Conservation (phyloP, 2,113 vertebrate genomes). For the Odobenus rosmarus region DNA sequence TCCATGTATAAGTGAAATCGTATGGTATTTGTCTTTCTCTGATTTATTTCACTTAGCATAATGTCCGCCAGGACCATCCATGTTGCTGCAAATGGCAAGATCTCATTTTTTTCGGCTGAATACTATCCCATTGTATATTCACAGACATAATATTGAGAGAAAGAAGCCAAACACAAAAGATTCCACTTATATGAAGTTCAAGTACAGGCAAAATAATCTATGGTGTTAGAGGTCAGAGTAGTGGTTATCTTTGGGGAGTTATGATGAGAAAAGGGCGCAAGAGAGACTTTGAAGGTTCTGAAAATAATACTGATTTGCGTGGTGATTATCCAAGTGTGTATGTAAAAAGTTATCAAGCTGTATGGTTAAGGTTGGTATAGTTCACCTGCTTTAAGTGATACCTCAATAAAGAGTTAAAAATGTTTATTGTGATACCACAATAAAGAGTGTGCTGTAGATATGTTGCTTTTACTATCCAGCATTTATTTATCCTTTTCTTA, state of each 20-base stretch:
- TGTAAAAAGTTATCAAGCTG: background rate
- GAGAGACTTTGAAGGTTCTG: background rate
- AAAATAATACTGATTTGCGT: background rate
- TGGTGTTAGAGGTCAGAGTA: background rate
- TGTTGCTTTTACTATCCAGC: background rate
- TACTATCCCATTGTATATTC: background rate
- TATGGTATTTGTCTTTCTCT: background rate
- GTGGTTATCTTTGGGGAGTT: background rate
- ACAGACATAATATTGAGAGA: background rate
- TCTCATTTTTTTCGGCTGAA: background rate
- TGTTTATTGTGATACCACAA: too few relatives aligned
- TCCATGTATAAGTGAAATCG: background rate
- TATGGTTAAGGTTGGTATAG: background rate
- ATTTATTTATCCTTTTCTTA: background rate
- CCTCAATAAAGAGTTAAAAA: background rate
- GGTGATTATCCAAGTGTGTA: background rate
- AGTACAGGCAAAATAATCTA: background rate
- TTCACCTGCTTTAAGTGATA: background rate
- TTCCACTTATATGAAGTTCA: background rate
- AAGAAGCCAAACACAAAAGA: background rate
- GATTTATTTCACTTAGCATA: background rate
- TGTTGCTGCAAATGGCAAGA: background rate
- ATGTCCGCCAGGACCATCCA: background rate
- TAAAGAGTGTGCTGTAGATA: background rate
- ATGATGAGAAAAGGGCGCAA: background rate